These are phyloP conservation scores for Plecturocebus donacophilus DNA, from an alignment of 2,113 vertebrate species.

Conservation along the genomic window DNA sequence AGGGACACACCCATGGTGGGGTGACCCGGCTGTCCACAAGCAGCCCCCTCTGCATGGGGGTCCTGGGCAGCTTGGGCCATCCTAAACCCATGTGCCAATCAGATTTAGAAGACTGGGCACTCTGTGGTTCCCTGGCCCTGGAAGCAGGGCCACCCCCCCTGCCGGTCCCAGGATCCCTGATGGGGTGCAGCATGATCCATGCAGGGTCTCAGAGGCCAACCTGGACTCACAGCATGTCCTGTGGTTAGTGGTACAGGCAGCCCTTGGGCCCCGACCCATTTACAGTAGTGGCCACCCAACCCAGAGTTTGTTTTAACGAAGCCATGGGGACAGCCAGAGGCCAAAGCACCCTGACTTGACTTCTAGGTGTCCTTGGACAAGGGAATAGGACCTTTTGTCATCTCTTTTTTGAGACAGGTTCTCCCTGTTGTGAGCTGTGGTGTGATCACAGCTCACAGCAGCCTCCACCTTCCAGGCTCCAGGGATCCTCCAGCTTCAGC, in stretches of 20 bases:
- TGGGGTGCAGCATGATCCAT: not conserved
- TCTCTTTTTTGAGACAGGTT: too few species aligned
- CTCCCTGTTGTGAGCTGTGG: too few species aligned
- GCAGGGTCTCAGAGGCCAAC: not conserved
- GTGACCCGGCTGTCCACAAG: not conserved
- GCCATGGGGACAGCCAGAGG: not conserved
- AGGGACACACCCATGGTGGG: not conserved
- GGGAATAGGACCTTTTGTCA: not conserved
- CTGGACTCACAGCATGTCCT: not conserved
- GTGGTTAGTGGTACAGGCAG: not conserved
- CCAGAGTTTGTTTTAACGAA: too few species aligned
- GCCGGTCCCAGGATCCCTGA: not conserved
- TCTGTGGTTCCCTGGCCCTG: not conserved
- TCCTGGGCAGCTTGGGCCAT: not conserved
- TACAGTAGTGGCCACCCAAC: too few species aligned
- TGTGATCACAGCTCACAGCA: too few species aligned
- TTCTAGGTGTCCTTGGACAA: not conserved
- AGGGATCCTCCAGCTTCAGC: too few species aligned
- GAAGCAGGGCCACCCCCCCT: rapidly evolving
- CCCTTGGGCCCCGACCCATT: too few species aligned
- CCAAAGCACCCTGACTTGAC: not conserved
- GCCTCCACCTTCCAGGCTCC: too few species aligned
- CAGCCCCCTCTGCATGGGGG: rapidly evolving
- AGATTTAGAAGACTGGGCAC: not conserved
- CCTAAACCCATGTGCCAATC: not conserved